Conservation (phyloP, 2,888 invertebrate species). For the Drosophila histrio region DNA sequence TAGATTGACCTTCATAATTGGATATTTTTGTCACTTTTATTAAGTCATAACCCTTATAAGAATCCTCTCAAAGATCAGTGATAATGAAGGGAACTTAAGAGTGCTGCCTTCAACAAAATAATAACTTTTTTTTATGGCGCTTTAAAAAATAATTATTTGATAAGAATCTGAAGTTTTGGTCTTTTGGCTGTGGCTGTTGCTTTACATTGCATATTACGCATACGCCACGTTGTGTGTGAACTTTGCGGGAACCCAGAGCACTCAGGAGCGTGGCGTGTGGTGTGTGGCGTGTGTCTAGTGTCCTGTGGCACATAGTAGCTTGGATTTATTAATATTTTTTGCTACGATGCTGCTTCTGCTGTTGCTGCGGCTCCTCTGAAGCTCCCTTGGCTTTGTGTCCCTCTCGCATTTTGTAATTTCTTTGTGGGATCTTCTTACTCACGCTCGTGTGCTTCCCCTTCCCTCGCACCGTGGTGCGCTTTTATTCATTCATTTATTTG, state of each 20-base stretch:
- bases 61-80: neutral
- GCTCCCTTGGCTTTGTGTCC: conserved; percentile 19
- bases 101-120: neutral
- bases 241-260: conserved; percentile 35
- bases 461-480: conserved; percentile 43
- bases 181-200: conserved; percentile 2
- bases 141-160: conserved; percentile 25
- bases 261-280: conserved; percentile 13
- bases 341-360: conserved; percentile 37
- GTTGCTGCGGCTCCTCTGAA: conserved; percentile 10
- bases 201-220: conserved; percentile 57
- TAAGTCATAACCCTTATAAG: neutral
- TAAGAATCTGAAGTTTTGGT: conserved; percentile 15
- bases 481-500: conserved; percentile 81
- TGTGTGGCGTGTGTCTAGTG: conserved; percentile 32
- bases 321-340: conserved; percentile 73
- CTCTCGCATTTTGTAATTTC: conserved; percentile 50
- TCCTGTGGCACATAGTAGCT: conserved; percentile 51
- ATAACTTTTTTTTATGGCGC: neutral
- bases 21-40: neutral
- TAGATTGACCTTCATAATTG: neutral
- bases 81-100: neutral
- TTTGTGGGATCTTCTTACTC: conserved; percentile 39
- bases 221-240: conserved; percentile 57
- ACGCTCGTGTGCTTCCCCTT: conserved; percentile 7